phyloP scores from a whole-genome alignment of 2,113 vertebrate species.

The Melanostigma gelatinosum region DNA sequence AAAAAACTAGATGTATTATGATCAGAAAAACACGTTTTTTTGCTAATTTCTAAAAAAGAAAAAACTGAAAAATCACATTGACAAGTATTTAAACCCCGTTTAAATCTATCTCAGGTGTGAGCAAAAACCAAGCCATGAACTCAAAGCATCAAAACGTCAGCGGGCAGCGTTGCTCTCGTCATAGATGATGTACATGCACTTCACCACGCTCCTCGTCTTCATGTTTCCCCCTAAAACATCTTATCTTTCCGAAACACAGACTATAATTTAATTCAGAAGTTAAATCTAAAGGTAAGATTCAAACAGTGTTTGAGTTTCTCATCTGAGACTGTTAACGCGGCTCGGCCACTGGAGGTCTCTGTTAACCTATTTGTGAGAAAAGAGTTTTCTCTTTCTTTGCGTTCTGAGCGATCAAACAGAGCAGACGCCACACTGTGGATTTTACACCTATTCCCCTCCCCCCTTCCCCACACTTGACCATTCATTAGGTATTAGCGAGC shows the following conservation, averaged over 20 bases:
- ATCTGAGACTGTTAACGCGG: conserved; percentile 8
- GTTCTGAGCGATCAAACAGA: conserved; percentile 5
- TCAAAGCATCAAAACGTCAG: not conserved
- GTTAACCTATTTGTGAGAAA: conserved; percentile 43
- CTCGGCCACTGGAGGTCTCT: conserved; percentile 74
- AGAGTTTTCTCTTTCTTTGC: not conserved
- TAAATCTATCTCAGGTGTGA: not conserved
- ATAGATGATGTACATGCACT: not conserved
- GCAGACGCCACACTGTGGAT: conserved; percentile 1
- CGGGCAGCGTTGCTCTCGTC: too few species aligned
- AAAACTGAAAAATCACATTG: not conserved
- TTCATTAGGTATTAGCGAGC: conserved; percentile 42
- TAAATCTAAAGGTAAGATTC: not conserved
- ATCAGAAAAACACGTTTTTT: not conserved
- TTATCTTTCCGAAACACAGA: not conserved
- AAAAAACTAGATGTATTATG: not conserved
- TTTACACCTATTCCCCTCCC: not conserved
- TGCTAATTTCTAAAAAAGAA: not conserved
- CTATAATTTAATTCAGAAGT: not conserved
- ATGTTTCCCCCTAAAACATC: not conserved
- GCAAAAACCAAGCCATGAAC: not conserved
- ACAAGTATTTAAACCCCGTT: not conserved
- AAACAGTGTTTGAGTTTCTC: not conserved
- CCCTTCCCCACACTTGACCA: conserved; percentile 40
- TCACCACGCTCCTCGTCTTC: not conserved